A percentile compares a stretch with the other conserved stretches of the same genome.
Evolutionary conservation across 2,113 vertebrate species (phyloP).

Genomic region (Pomatorhinus ruficollis): DNA sequence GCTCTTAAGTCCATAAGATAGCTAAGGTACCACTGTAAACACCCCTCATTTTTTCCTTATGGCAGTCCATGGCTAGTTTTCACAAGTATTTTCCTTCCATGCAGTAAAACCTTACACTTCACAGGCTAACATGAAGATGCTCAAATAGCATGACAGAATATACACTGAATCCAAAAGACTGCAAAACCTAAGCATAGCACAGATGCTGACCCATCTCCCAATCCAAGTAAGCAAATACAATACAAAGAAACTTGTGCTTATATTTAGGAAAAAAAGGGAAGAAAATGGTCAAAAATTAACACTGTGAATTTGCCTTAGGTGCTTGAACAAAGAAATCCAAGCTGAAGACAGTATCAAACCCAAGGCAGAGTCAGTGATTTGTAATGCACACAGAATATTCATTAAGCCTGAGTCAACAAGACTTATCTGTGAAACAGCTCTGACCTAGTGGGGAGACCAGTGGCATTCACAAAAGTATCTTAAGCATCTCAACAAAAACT

Average conservation of each 20-base stretch:
- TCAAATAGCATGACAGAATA: not conserved
- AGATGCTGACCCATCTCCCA: not conserved
- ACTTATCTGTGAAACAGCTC: not conserved
- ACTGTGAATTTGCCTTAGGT: not conserved
- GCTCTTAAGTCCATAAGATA: not conserved
- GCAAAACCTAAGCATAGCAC: not conserved
- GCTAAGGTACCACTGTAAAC: not conserved
- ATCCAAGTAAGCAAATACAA: not conserved
- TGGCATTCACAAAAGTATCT: not conserved
- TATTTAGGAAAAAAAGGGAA: not conserved
- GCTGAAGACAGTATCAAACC: not conserved
- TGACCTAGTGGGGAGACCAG: not conserved
- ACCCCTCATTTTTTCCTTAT: not conserved
- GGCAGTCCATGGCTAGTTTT: not conserved
- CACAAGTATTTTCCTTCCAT: not conserved
- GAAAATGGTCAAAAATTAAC: not conserved
- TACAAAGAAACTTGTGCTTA: not conserved
- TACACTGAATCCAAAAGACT: not conserved
- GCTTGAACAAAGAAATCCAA: not conserved
- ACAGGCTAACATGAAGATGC: not conserved
- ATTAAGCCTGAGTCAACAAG: not conserved
- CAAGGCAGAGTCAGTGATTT: not conserved
- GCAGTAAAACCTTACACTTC: not conserved
- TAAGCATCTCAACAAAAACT: not conserved
- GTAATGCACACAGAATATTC: not conserved